phyloP scores from a whole-genome alignment of 1,140 invertebrate species.

The Musca vetustissima region DNA sequence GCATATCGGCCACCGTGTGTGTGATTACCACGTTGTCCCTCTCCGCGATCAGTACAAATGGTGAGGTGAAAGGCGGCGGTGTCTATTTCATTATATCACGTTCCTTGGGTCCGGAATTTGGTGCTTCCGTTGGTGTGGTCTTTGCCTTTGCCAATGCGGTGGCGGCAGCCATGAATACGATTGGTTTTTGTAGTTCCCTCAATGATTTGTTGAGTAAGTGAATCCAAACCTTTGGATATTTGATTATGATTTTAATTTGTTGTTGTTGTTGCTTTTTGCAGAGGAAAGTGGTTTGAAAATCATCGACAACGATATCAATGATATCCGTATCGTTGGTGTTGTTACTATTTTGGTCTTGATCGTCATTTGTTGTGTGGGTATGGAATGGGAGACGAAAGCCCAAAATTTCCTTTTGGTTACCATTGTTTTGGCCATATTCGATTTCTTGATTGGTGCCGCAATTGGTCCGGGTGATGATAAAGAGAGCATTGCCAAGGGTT shows the following conservation, averaged over 20 bases:
- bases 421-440: conserved; percentile 84
- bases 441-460: conserved; percentile 86
- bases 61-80: conserved; percentile 97
- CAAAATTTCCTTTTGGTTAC: conserved; percentile 87
- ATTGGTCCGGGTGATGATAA: conserved; percentile 71
- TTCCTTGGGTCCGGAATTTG: conserved; percentile 95
- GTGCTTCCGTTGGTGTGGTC: conserved; percentile 94
- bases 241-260: not conserved
- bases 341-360: conserved; percentile 77
- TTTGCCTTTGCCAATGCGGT: conserved; percentile 97
- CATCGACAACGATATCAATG: conserved; percentile 74
- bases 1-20: conserved; percentile 86
- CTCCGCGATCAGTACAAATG: conserved; percentile 97
- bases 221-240: too few species aligned
- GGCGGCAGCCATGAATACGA: conserved; percentile 96
- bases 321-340: conserved; percentile 76
- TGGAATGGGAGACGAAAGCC: conserved; percentile 87
- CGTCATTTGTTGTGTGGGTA: conserved; percentile 84
- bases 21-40: conserved; percentile 93
- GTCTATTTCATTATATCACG: conserved; percentile 97
- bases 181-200: conserved; percentile 95
- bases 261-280: conserved; percentile 27
- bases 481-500: conserved; percentile 72
- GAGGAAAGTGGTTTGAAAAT: conserved; percentile 64
- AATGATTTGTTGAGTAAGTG: conserved; percentile 68